Percentiles rank a stretch among this genome's conserved stretches.
phyloP scores from a whole-genome alignment of 2,888 invertebrate species.

The Xanthorhoe spadicearia region DNA sequence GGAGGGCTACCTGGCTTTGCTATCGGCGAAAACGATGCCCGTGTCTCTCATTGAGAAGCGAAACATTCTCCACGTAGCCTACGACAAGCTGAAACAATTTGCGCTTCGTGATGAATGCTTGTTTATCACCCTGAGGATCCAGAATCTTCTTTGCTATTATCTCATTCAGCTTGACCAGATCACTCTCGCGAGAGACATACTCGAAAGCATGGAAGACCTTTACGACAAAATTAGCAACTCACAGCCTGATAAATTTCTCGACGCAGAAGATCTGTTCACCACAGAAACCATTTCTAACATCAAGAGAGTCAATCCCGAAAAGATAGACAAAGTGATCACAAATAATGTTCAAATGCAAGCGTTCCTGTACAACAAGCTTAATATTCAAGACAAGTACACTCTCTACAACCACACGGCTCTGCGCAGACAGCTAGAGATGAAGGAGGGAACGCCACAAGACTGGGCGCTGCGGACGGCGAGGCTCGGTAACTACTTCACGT shows the following conservation, averaged over 20 bases:
- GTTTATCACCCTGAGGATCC: slow-evolving; percentile 83
- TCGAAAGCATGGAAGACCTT: slow-evolving; percentile 78
- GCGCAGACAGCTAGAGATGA: slow-evolving; percentile 82
- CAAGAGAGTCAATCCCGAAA: slow-evolving; percentile 71
- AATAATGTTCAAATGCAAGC: slow-evolving; percentile 87
- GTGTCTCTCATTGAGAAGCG: slow-evolving; percentile 66
- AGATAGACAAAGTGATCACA: slow-evolving; percentile 84
- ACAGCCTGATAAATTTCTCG: slow-evolving; percentile 65
- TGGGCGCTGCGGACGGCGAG: slow-evolving; percentile 84
- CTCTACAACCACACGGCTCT: slow-evolving; percentile 84
- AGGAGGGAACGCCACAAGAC: slow-evolving; percentile 83
- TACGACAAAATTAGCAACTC: slow-evolving; percentile 71
- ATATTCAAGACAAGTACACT: slow-evolving; percentile 80
- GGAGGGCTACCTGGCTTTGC: slow-evolving; percentile 73
- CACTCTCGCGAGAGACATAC: slow-evolving; percentile 73
- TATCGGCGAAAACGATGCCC: slow-evolving; percentile 72
- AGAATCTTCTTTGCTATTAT: slow-evolving; percentile 85
- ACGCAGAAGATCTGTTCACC: slow-evolving; percentile 84
- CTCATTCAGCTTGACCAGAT: slow-evolving; percentile 81
- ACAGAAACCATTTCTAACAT: slow-evolving; percentile 60
- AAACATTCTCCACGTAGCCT: slow-evolving; percentile 64
- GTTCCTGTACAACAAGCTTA: slow-evolving; percentile 84
- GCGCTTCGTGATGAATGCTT: slow-evolving; percentile 70
- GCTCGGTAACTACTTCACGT: slow-evolving; percentile 82
- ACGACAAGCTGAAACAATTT: slow-evolving; percentile 67